Percentiles rank a stretch among this genome's conserved stretches.
Evolutionary conservation across 2,888 invertebrate species (phyloP).

Genomic region (Toxonevra muliebris): DNA sequence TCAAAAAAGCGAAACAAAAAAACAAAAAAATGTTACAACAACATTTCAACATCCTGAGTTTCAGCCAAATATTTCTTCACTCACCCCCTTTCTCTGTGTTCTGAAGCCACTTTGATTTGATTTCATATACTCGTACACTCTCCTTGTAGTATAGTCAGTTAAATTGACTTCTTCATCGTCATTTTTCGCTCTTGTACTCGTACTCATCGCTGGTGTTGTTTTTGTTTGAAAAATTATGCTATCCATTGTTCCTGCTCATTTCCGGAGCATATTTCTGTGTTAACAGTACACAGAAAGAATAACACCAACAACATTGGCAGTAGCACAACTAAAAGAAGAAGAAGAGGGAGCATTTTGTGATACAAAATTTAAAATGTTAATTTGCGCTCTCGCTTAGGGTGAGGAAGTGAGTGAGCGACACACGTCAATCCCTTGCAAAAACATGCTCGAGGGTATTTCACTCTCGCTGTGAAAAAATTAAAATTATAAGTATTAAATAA

Average conservation of each 20-base stretch:
- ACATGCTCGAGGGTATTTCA: slow-evolving; percentile 9
- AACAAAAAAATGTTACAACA: slow-evolving; percentile 24
- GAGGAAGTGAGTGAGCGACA: slow-evolving; percentile 5
- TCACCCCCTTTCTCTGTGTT: neutral
- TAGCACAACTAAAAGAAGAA: neutral
- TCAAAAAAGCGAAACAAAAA: too few relatives aligned
- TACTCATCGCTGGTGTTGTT: slow-evolving; percentile 25
- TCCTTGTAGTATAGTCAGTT: too few relatives aligned
- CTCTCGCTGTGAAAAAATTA: slow-evolving; percentile 16
- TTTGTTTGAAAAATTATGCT: slow-evolving; percentile 46
- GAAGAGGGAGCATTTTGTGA: slow-evolving; percentile 4
- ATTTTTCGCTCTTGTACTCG: slow-evolving; percentile 4
- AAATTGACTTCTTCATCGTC: neutral
- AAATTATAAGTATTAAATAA: slow-evolving; percentile 38
- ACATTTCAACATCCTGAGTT: slow-evolving; percentile 12
- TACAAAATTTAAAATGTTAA: slow-evolving; percentile 21
- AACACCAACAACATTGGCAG: neutral
- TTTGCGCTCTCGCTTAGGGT: neutral
- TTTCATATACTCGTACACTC: too few relatives aligned
- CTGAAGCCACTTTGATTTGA: too few relatives aligned
- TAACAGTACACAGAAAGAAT: neutral
- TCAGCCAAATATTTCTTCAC: slow-evolving; percentile 19
- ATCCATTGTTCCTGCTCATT: slow-evolving; percentile 44
- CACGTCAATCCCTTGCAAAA: slow-evolving; percentile 29
- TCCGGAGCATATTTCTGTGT: slow-evolving; percentile 25